These are phyloP conservation scores for Balearica regulorum DNA, from an alignment of 2,797 vertebrate genomes.

Conservation along the genomic window DNA sequence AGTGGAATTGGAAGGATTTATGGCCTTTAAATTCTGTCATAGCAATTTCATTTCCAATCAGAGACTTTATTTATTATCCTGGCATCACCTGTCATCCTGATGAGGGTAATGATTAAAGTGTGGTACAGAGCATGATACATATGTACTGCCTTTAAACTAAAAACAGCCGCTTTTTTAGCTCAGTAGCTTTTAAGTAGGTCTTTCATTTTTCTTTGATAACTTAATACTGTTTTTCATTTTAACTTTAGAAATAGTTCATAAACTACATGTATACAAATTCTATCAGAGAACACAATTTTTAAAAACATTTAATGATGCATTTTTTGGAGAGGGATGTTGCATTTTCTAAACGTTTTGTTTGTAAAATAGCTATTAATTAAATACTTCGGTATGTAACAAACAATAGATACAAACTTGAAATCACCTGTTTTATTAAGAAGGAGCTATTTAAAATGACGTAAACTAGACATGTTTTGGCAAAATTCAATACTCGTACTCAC, in stretches of 20 bases:
- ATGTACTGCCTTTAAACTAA: neutral
- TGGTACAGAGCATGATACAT: neutral
- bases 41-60: slow-evolving; percentile 1
- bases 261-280: neutral
- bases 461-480: neutral
- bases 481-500: neutral
- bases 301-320: neutral
- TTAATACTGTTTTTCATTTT: neutral
- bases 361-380: neutral
- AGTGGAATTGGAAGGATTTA: neutral
- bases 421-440: neutral
- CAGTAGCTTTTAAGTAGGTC: neutral
- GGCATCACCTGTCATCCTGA: slow-evolving; percentile 1
- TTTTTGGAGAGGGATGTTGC: neutral
- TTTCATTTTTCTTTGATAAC: neutral
- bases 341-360: neutral
- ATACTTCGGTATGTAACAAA: neutral
- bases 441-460: neutral
- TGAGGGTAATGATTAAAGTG: slow-evolving; percentile 8
- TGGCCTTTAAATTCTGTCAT: neutral
- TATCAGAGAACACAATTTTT: neutral
- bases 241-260: neutral
- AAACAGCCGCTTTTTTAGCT: neutral
- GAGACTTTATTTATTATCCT: slow-evolving; percentile 8
- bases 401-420: neutral